Evolutionary conservation across 2,888 invertebrate genomes (phyloP).

Genomic region (Trichopoda pennipes): DNA sequence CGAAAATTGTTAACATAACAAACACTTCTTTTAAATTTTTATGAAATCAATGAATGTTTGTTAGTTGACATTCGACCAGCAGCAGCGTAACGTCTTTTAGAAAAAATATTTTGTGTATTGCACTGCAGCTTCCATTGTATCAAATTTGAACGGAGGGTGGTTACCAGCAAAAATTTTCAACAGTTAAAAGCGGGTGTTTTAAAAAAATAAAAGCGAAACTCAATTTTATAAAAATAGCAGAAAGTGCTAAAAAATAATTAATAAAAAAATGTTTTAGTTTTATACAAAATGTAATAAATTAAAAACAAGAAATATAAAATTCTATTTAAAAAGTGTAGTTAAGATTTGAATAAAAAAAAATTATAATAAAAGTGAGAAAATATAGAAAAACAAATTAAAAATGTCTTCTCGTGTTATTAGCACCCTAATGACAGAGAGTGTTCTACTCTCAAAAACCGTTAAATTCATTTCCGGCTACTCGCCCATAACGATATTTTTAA

Average conservation of each 20-base stretch:
- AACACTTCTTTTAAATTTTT: slow-evolving; percentile 81
- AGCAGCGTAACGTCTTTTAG: slow-evolving; percentile 72
- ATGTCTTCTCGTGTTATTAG: slow-evolving; percentile 77
- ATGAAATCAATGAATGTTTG: slow-evolving; percentile 77
- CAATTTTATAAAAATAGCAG: neutral
- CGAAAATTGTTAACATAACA: slow-evolving; percentile 75
- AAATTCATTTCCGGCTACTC: slow-evolving; percentile 78
- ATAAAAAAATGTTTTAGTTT: neutral
- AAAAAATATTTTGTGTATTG: slow-evolving; percentile 31
- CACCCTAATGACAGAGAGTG: slow-evolving; percentile 77
- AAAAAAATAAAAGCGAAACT: neutral
- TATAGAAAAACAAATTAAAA: slow-evolving; percentile 43
- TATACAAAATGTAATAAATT: neutral
- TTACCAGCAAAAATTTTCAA: slow-evolving; percentile 9
- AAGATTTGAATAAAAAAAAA: slow-evolving; percentile 1
- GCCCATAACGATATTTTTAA: slow-evolving; percentile 77
- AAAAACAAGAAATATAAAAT: neutral
- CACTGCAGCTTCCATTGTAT: slow-evolving; percentile 19
- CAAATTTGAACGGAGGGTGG: slow-evolving; percentile 33
- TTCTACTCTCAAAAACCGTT: slow-evolving; percentile 76
- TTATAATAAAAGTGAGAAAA: slow-evolving; percentile 17
- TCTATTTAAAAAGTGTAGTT: too few species aligned
- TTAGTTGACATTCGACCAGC: slow-evolving; percentile 78
- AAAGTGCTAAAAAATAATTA: neutral
- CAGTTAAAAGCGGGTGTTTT: slow-evolving; percentile 36